Percentiles rank a stretch among this genome's conserved stretches.
These are phyloP conservation scores for Luperina nickerlii DNA, from an alignment of 2,888 invertebrate genomes.

Conservation along the genomic window DNA sequence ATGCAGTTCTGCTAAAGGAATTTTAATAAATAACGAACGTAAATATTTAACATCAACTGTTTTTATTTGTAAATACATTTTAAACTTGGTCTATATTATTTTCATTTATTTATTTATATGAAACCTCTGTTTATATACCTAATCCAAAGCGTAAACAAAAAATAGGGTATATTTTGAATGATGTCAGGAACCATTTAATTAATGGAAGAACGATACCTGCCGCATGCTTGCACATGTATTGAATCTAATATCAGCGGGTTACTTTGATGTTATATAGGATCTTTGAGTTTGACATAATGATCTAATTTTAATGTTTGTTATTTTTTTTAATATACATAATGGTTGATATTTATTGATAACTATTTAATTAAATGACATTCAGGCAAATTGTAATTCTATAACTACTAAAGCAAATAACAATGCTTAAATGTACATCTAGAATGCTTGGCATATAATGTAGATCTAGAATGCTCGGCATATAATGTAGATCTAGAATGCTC, in stretches of 20 bases:
- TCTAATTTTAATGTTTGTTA: conserved; percentile 28
- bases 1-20: conserved; percentile 36
- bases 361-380: conserved; percentile 52
- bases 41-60: conserved; percentile 16
- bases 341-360: conserved; percentile 34
- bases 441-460: conserved; percentile 55
- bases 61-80: conserved; percentile 39
- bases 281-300: conserved; percentile 30
- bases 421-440: conserved; percentile 68
- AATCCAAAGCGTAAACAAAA: conserved; percentile 17
- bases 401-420: conserved; percentile 81
- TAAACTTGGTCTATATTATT: conserved; percentile 35
- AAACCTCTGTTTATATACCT: conserved; percentile 10
- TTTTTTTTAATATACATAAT: conserved; percentile 34
- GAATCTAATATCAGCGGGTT: conserved; percentile 9
- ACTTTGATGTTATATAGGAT: conserved; percentile 11
- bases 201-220: conserved; percentile 19
- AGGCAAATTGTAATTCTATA: conserved; percentile 72
- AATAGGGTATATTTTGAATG: conserved; percentile 7
- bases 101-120: conserved; percentile 15
- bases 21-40: conserved; percentile 35
- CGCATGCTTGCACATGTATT: conserved; percentile 1
- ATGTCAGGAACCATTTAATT: conserved; percentile 30
- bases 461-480: conserved; percentile 76
- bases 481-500: conserved; percentile 75